Base-by-base conservation (phyloP, 2,888 invertebrate species). In the Brachylomia viminalis region DNA sequence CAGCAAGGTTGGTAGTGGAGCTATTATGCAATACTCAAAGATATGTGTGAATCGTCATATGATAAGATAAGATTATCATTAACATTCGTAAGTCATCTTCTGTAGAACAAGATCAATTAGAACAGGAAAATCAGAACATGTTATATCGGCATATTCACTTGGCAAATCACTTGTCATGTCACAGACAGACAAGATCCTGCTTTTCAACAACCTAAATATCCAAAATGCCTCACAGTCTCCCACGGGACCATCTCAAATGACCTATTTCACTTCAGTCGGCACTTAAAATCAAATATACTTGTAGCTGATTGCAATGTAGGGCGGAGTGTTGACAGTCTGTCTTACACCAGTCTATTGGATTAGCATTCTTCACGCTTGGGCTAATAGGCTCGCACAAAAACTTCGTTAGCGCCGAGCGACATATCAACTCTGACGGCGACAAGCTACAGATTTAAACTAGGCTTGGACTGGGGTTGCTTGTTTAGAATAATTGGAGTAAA, bases 301-400 rank as follows among this genome's bases (percentile, higher is more conserved):
- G 78, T 75, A 67, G 75, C 59, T 65, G 72, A 79, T 86, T 71
- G 74, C 78, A 38, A 85, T 82, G 69, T 83, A 66, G 69, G 72
- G 47, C 82, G 66, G 65, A 66, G 86, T 78, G 85, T 77, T 85
- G 87, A 80, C 83, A 76, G 75, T 61, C 66, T 85, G 81, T 52
- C 72, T 78, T 75, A 38, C 74, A 64, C 73, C 49, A 62, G 54
- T 30, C 62, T 56, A 86, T 81, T 87, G 77, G 79, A 83, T 87
- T 86, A 83, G 81, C 70, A 83, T 83, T 85, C 76, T 85, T 86
- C 80, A 86, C 86, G 84, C 84, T 85, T 77, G 75, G 65, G 42
- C 74, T 80, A 85, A 79, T 87, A 65, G 80, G 77, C 54, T 49
- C n/a, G 38, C 65, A 80, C 87, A 87, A 86, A 86, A 87, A 86